phyloP scores from a whole-genome alignment of 2,888 invertebrate genomes.

The Sesamia inferens region DNA sequence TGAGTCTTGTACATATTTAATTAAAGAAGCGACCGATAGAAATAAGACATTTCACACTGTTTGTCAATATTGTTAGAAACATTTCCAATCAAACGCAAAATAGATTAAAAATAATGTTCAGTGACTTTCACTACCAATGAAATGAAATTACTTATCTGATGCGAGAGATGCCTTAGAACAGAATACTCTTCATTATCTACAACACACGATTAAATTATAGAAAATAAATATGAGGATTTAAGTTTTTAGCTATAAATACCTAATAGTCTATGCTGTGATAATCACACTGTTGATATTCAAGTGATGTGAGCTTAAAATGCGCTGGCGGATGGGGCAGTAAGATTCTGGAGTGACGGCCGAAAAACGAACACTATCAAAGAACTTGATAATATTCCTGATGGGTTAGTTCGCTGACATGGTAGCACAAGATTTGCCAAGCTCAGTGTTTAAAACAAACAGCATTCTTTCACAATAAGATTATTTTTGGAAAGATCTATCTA shows the following conservation, averaged over 20 bases:
- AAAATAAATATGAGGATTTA: too few species aligned
- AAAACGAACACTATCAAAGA: too few species aligned
- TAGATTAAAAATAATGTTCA: slow-evolving; percentile 33
- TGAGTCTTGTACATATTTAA: background rate
- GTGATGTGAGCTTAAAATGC: background rate
- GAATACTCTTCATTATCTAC: background rate
- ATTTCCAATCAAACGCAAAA: slow-evolving; percentile 30
- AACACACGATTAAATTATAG: too few species aligned
- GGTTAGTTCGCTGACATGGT: background rate
- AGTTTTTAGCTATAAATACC: background rate
- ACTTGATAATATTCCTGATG: background rate
- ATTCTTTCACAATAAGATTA: background rate
- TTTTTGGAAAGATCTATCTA: background rate
- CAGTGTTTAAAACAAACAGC: background rate
- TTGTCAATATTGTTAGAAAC: slow-evolving; percentile 13
- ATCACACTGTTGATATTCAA: background rate
- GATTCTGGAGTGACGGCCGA: too few species aligned
- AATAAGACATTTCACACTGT: background rate
- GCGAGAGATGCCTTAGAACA: background rate
- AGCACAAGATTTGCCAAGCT: background rate
- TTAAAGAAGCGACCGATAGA: background rate
- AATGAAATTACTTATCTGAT: slow-evolving; percentile 18
- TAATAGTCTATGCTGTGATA: background rate
- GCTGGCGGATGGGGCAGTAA: too few species aligned
- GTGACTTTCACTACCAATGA: slow-evolving; percentile 25